phyloP scores from a whole-genome alignment of 2,888 invertebrate genomes.

The Phalangium opilio region DNA sequence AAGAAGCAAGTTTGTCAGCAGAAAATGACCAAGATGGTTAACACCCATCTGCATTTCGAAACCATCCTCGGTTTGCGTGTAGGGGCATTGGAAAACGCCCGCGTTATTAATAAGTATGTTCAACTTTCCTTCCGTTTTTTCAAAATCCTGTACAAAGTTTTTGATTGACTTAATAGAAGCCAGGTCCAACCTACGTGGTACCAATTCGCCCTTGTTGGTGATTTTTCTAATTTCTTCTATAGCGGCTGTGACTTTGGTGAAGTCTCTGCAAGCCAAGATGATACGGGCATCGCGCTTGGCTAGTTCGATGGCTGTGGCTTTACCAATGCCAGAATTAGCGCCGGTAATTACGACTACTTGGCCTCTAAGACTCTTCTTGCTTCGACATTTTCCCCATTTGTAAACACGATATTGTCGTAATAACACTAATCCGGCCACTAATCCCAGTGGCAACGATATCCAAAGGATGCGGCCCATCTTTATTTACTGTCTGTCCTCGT shows the following conservation, averaged over 20 bases:
- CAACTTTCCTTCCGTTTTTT: constrained; percentile 50
- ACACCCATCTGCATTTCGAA: constrained; percentile 67
- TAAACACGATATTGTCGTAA: constrained; percentile 7
- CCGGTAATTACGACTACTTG: constrained; percentile 21
- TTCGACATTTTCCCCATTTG: constrained; percentile 16
- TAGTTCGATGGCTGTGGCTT: constrained; percentile 21
- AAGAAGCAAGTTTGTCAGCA: constrained; percentile 68
- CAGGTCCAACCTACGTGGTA: constrained; percentile 33
- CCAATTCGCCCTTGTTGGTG: constrained; percentile 32
- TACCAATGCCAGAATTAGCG: constrained; percentile 22
- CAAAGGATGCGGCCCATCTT: too few species aligned
- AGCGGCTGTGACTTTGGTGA: constrained; percentile 51
- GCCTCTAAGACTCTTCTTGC: constrained; percentile 13
- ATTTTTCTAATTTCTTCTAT: constrained; percentile 15
- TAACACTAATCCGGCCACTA: too few species aligned
- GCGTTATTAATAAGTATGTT: constrained; percentile 67
- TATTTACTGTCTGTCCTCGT: too few species aligned
- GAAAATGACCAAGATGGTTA: constrained; percentile 48
- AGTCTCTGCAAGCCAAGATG: constrained; percentile 70
- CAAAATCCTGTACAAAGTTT: constrained; percentile 66
- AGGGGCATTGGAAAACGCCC: constrained; percentile 55
- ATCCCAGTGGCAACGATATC: too few species aligned
- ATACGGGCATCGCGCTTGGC: constrained; percentile 42
- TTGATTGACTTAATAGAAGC: constrained; percentile 39
- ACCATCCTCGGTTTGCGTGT: constrained; percentile 52